Base-by-base conservation (phyloP, 2,113 vertebrate species). In the Datnioides undecimradiatus region DNA sequence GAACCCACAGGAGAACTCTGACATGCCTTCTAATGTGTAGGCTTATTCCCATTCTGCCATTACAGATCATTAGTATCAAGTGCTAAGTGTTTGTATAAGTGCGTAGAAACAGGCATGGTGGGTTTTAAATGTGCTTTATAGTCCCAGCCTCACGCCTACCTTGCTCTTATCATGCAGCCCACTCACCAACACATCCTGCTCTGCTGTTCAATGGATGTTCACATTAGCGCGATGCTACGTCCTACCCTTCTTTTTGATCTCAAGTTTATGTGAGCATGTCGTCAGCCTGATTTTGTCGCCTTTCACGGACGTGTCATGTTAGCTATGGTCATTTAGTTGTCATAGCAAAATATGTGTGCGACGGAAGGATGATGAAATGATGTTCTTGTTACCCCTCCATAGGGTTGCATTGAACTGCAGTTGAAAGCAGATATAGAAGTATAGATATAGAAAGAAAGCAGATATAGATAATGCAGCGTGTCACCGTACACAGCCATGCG, bases 121-220 rank as follows among this genome's bases (percentile, higher is more conserved):
- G 80, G 75, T 85, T 85, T 85, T 54, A 23, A 63, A 73, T 84
- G 73, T 72, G 69, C 76, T 64, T 83, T 67, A 46, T 59, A 41
- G 66, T 82, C 67, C 43, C 41, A 14, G 83, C 69, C 67, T 59
- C 19, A 86, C 83, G 71, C 88, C 91, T 43, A 84, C 87, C 71
- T 66, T 29, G 67, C 83, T 85, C 88, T 84, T 38, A 72, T 86
- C 78, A 23, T 60, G 69, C 85, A 58, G 84, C 90, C 90, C 89
- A 90, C 90, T 90, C 90, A 59, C 70, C 68, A 64, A 73, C 81
- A 85, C 85, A 75, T 91, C 80, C 87, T 81, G 80, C 82, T 86
- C 80, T 25, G 64, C 69, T 52, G 57, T 48, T 90, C 83, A 70
- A 48, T 88, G 86, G 72, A 67, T 27, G 72, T 8, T 74, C 76